Evolutionary conservation across 2,888 invertebrate species (phyloP), one percentile per base, ranked within the genome.

Genomic region (Macaria notata): DNA sequence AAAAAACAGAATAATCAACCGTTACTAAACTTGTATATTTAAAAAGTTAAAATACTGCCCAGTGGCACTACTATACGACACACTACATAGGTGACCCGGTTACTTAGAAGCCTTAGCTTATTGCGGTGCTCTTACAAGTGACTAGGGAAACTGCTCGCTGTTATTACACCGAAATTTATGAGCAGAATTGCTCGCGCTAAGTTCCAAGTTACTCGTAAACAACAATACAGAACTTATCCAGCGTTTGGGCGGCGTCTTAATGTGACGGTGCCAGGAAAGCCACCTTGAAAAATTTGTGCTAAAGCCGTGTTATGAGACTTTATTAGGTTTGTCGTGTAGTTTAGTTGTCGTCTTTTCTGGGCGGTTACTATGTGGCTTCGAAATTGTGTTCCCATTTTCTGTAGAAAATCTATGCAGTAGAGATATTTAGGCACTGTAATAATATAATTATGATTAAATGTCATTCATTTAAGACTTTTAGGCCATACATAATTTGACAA

Each of bases 151-250:
- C 85, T 86, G 83, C 75, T 79, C 84, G 84, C 82, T 84, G 88
- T 88, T 90, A 90, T 90, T 88, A 88, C 88, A 84, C 71, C 73
- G 74, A 79, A 87, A 89, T 89, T 89, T 90, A 90, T 83, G 84
- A 82, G 80, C 79, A 80, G 83, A 87, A 90, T 87, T 86, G 86
- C 79, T 77, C 74, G 73, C 73, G 75, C 78, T 81, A 82, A 84
- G 83, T 86, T 88, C 82, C 79, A 79, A 87, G 84, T 88, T 90
- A 78, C 76, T 75, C 80, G 83, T 89, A 89, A 88, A 90, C 87
- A 88, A 88, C 86, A 87, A 88, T 88, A 83, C 78, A 83, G 78
- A 87, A 89, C 79, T 88, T 88, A 79, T 78, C 82, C 84, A 77
- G 81, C 83, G 84, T 82, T 83, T 78, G 76, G 80, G 66, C 71